Evolutionary conservation across 2,113 vertebrate genomes (phyloP).

Genomic region (Eurypyga helias): DNA sequence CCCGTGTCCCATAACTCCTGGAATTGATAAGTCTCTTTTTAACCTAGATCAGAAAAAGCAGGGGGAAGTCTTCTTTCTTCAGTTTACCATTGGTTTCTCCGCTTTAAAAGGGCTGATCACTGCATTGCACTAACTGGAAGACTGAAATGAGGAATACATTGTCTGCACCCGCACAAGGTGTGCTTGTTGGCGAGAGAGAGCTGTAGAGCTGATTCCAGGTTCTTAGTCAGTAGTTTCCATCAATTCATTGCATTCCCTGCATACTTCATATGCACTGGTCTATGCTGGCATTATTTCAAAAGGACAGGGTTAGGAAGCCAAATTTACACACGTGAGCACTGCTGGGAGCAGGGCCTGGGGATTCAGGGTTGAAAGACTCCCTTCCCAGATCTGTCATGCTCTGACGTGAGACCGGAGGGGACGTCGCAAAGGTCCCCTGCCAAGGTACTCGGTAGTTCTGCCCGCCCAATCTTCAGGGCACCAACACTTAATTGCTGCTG

Average conservation of each 20-base stretch:
- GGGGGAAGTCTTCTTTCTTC: neutral
- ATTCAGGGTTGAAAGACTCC: neutral
- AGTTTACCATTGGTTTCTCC: neutral
- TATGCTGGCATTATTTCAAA: neutral
- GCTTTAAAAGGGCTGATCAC: neutral
- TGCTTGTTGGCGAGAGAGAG: neutral
- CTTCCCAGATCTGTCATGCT: neutral
- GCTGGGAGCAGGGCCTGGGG: neutral
- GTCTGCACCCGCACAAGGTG: rapidly evolving
- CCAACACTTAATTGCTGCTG: neutral
- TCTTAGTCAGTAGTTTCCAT: neutral
- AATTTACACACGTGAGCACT: neutral
- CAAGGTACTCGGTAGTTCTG: neutral
- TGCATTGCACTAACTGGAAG: neutral
- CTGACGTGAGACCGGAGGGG: rapidly evolving
- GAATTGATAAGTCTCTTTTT: neutral
- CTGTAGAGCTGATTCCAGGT: neutral
- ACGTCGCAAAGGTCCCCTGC: neutral
- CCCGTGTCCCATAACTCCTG: neutral
- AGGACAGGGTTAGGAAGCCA: neutral
- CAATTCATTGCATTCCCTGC: neutral
- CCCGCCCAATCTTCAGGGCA: neutral
- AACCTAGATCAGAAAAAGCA: neutral
- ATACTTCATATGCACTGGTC: neutral
- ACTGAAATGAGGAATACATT: neutral